These are phyloP conservation scores for Lepidurus couesii DNA, from an alignment of 1,140 invertebrate species.

Conservation along the genomic window DNA sequence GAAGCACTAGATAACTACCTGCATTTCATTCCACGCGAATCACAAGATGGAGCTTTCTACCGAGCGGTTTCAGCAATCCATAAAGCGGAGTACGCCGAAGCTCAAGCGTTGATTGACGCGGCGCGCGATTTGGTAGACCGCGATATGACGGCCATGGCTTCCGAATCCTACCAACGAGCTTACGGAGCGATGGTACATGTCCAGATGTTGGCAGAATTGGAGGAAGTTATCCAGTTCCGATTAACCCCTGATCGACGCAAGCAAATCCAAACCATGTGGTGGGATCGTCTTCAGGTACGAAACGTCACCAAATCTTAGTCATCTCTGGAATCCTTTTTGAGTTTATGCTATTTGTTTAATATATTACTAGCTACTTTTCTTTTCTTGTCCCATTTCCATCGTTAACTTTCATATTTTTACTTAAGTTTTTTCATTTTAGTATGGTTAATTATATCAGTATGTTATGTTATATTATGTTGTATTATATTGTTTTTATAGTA, in stretches of 20 bases:
- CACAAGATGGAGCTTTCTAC: conserved; percentile 92
- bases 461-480: too few relatives aligned
- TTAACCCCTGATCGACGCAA: conserved; percentile 77
- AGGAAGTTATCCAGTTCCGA: conserved; percentile 96
- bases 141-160: conserved; percentile 94
- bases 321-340: not conserved
- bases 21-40: conserved; percentile 71
- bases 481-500: too few relatives aligned
- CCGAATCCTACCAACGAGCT: conserved; percentile 93
- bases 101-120: conserved; percentile 71
- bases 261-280: conserved; percentile 88
- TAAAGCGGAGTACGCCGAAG: conserved; percentile 62
- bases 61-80: conserved; percentile 87
- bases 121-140: conserved; percentile 90
- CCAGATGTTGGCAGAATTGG: conserved; percentile 92
- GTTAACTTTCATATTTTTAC: too few relatives aligned
- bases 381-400: too few relatives aligned
- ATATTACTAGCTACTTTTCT: not conserved
- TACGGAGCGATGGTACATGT: conserved; percentile 97
- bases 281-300: conserved; percentile 70
- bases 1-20: conserved; percentile 74
- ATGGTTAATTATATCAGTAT: too few relatives aligned
- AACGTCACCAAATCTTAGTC: not conserved
- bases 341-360: not conserved
- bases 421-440: too few relatives aligned